Base-by-base conservation (phyloP, 2,797 vertebrate genomes). In the Onychomys torridus region DNA sequence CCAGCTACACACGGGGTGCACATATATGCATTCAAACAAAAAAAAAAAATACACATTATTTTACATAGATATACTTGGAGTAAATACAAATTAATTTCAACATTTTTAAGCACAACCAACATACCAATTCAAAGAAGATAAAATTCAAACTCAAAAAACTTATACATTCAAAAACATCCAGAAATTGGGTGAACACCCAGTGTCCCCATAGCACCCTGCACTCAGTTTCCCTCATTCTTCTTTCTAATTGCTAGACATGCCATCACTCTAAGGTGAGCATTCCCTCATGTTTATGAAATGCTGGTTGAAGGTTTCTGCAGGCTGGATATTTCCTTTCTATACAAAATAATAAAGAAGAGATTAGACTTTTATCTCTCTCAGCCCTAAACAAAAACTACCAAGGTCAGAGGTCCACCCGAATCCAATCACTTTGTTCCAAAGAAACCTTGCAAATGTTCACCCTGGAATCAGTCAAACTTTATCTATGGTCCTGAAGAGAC, bases 121-220 rank as follows among this genome's bases (percentile, higher is more conserved):
- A 87, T 90, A 59, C 10, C n/a, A 92, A 90, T 13, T 57, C 46
- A 90, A 95, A 73, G 59, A 90, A 90, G 94, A 92, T 29, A n/a
- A 73, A 88, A 43, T 29, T 96, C 57, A 87, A 43, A 59, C 3
- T 40, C 32, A 21, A 25, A 63, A 94, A 90, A 84, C 16, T 14
- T 82, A 4, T 82, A 32, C 3, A 78, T 55, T n/a, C 27, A 52
- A 75, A 83, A 77, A 25, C 17, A 6, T 29, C 49, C 65, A 91
- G 52, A 76, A 49, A 43, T 13, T 8, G 13, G 34, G n/a, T 81
- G 9, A 8, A 17, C 71, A 34, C 40, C 29, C 32, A 17, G 25
- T 73, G 37, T 32, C 37, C 40, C 57, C 23, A 0, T 43, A 29
- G 29, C 49, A 21, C 40, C 10, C 63, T 63, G 40, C 57, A 89